Evolutionary conservation across 1,140 invertebrate genomes (phyloP).

Genomic region (Drosophila sturtevanti): DNA sequence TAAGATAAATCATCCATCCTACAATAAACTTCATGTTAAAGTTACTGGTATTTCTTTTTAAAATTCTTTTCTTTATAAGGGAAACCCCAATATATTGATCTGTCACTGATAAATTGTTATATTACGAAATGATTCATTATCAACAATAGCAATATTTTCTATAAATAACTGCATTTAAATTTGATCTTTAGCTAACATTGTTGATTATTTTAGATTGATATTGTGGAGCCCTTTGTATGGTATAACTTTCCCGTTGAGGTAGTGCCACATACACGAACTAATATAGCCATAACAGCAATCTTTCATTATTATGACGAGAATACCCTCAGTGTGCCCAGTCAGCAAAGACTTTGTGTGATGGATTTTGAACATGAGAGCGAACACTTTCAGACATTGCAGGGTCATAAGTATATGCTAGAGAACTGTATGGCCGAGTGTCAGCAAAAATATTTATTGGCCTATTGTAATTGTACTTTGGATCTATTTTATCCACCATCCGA

Average conservation of each 20-base stretch:
- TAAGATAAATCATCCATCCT: too few species aligned
- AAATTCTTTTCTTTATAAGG: too few species aligned
- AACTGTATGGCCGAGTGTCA: conserved; percentile 71
- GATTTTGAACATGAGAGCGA: conserved; percentile 49
- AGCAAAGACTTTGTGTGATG: conserved; percentile 46
- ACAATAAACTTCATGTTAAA: too few species aligned
- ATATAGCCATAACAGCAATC: conserved; percentile 51
- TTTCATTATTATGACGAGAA: conserved; percentile 58
- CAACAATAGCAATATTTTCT: too few species aligned
- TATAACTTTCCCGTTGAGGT: conserved; percentile 40
- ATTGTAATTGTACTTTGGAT: conserved; percentile 75
- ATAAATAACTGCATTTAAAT: too few species aligned
- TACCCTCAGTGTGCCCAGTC: conserved; percentile 40
- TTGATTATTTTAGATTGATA: conserved; percentile 34
- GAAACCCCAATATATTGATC: too few species aligned
- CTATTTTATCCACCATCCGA: conserved; percentile 68
- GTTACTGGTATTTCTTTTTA: too few species aligned
- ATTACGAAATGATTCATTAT: too few species aligned
- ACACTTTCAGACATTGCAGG: conserved; percentile 51
- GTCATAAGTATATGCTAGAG: conserved; percentile 66
- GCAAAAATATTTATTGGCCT: conserved; percentile 54
- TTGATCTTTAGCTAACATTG: neutral
- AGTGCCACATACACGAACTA: conserved; percentile 41
- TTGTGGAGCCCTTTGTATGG: conserved; percentile 55
- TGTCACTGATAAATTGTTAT: too few species aligned